Percentiles rank a stretch among this genome's conserved stretches.
These are phyloP conservation scores for Platysternon megacephalum DNA, from an alignment of 2,113 vertebrate species.

Conservation along the genomic window DNA sequence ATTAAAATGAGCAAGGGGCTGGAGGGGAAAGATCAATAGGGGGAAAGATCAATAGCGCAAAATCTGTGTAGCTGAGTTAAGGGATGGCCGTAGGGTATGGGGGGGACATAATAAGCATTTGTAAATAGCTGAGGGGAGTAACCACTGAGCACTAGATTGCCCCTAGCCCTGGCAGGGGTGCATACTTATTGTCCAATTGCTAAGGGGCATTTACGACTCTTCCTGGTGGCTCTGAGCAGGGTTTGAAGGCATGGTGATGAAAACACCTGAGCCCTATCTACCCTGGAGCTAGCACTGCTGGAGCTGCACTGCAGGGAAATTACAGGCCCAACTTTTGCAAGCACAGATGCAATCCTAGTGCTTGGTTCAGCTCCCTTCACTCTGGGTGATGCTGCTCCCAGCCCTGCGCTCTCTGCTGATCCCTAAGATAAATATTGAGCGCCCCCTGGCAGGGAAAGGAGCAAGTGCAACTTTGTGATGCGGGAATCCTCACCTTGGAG, in stretches of 20 bases:
- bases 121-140: constrained; percentile 35
- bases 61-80: constrained; percentile 44
- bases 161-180: constrained; percentile 15
- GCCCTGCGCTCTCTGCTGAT: background rate
- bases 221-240: background rate
- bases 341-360: background rate
- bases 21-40: constrained; percentile 42
- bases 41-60: constrained; percentile 44
- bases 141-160: constrained; percentile 21
- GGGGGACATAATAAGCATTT: constrained; percentile 4
- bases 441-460: rapidly evolving
- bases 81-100: background rate
- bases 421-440: background rate
- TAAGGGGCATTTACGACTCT: background rate
- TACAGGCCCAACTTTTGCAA: background rate
- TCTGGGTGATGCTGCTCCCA: background rate
- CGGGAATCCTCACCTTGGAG: background rate
- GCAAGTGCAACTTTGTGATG: rapidly evolving
- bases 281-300: background rate
- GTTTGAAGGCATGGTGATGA: constrained; percentile 37
- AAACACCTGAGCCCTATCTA: constrained; percentile 6
- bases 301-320: background rate
- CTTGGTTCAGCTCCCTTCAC: background rate
- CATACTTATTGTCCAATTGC: background rate
- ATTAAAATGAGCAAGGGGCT: background rate